Conservation (phyloP, 2,797 vertebrate species). For the Onychomys arenicola region DNA sequence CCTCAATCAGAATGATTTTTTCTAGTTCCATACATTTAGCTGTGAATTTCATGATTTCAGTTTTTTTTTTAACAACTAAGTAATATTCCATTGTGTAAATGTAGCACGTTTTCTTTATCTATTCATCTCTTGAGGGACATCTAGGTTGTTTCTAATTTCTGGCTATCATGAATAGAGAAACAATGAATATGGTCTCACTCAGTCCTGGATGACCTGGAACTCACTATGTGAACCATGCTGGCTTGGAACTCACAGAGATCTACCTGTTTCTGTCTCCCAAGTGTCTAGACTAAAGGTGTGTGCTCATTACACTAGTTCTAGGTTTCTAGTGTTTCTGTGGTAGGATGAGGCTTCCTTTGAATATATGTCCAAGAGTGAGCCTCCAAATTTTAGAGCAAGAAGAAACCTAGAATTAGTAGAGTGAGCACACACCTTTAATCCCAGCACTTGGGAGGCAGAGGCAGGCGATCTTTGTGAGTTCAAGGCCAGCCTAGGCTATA, state of each 20-base stretch:
- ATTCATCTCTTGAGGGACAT: not conserved
- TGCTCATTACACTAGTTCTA: too few species aligned
- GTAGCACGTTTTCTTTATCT: not conserved
- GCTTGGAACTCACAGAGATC: too few species aligned
- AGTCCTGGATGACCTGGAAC: too few species aligned
- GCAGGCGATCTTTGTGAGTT: not conserved
- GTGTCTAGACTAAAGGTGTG: too few species aligned
- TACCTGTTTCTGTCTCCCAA: too few species aligned
- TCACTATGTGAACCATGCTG: too few species aligned
- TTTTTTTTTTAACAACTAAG: not conserved
- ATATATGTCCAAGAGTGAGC: not conserved
- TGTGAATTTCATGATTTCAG: not conserved
- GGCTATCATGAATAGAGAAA: not conserved
- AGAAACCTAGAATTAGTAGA: not conserved
- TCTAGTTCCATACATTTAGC: not conserved
- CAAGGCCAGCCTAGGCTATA: not conserved
- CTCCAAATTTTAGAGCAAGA: constrained; percentile 18
- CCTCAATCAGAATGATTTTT: not conserved
- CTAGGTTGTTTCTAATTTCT: not conserved
- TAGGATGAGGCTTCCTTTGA: not conserved
- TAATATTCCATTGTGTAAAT: not conserved
- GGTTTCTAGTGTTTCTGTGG: too few species aligned
- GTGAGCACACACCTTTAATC: not conserved
- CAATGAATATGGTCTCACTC: too few species aligned
- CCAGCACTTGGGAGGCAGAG: not conserved